Percentiles rank a stretch among this genome's conserved stretches.
Evolutionary conservation across 2,888 invertebrate species (phyloP).

Genomic region (Agapetus fuscipes): DNA sequence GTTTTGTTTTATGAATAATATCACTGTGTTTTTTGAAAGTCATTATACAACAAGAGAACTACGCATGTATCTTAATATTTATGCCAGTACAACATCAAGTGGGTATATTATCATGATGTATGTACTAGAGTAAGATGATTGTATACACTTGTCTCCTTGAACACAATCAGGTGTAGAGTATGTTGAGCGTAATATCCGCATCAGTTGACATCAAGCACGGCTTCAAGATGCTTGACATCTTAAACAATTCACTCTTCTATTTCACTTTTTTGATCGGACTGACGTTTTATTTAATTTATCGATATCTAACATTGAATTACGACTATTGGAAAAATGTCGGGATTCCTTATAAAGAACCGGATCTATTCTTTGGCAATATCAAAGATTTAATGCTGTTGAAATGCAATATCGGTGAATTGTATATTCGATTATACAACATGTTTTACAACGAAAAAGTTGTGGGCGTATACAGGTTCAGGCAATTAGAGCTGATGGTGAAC

Average conservation of each 20-base stretch:
- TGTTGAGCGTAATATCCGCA: too few relatives aligned
- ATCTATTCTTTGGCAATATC: constrained; percentile 28
- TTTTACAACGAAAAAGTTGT: constrained; percentile 30
- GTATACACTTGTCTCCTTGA: too few relatives aligned
- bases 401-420: constrained; percentile 23
- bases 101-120: too few relatives aligned
- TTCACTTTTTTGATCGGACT: background rate
- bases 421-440: constrained; percentile 26
- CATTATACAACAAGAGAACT: too few relatives aligned
- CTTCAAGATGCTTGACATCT: background rate
- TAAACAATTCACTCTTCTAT: background rate
- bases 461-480: constrained; percentile 29
- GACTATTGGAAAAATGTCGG: constrained; percentile 29
- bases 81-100: too few relatives aligned
- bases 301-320: constrained; percentile 28
- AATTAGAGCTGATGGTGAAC: constrained; percentile 27
- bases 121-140: too few relatives aligned
- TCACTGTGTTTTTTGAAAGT: too few relatives aligned
- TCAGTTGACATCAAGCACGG: too few relatives aligned
- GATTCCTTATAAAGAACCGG: constrained; percentile 27
- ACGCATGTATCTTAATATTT: too few relatives aligned
- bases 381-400: constrained; percentile 24
- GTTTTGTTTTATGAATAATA: too few relatives aligned
- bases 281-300: constrained; percentile 7
- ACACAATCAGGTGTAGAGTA: too few relatives aligned